phyloP scores from a whole-genome alignment of 53 echinoderm and acorn worm genomes.

The Hippasteria phrygiana region DNA sequence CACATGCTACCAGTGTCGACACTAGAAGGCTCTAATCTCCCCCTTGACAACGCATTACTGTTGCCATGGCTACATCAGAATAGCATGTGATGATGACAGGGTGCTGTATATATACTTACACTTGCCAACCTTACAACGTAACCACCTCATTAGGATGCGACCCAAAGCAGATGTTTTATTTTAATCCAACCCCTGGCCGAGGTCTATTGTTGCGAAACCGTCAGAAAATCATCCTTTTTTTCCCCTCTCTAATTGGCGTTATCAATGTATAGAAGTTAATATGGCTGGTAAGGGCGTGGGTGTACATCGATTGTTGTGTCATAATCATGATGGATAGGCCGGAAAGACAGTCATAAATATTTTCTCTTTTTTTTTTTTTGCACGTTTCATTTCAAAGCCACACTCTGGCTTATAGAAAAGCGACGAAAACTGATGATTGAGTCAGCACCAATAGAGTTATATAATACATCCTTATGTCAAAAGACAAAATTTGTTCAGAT shows the following conservation, averaged over 20 bases:
- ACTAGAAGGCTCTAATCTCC: neutral
- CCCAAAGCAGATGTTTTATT: conserved; percentile 38
- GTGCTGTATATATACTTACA: neutral
- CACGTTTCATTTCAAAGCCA: no score
- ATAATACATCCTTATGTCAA: no score
- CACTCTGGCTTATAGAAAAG: no score
- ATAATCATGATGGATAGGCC: conserved; percentile 4
- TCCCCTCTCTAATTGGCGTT: neutral
- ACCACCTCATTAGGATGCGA: neutral
- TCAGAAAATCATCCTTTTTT: conserved; percentile 2
- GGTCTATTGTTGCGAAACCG: neutral
- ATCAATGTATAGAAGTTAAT: neutral
- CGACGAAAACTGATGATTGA: no score
- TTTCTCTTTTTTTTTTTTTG: neutral
- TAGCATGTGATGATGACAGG: neutral
- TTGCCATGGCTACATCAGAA: conserved; percentile 26
- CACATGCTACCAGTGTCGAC: neutral
- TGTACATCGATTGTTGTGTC: neutral
- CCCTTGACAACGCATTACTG: neutral
- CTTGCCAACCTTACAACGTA: neutral
- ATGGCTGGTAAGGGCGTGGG: neutral
- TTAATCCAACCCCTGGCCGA: neutral
- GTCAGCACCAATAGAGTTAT: no score
- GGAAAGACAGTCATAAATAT: neutral
- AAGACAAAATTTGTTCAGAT: no score